Evolutionary conservation across 2,888 invertebrate genomes (phyloP), one percentile per base, ranked within the genome.

Genomic region (Acleris emargana): DNA sequence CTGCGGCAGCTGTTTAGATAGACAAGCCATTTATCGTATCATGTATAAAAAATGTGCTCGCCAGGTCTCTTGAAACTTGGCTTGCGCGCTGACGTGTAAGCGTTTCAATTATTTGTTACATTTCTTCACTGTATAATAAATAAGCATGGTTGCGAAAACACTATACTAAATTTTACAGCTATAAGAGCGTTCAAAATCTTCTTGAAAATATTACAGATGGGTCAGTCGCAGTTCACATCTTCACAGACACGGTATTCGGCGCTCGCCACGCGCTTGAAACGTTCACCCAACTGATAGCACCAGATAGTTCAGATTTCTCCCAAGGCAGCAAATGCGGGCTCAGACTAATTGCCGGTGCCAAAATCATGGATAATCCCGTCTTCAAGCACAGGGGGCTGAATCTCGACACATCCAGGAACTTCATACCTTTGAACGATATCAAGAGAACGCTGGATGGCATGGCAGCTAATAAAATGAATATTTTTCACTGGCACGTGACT

Each of bases 401-500:
- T 62, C 83, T 99, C 51, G 99, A 99, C 81, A 96, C 97, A 0
- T 95, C 97, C 0, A 94, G 99, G 67, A 98, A 99, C 86, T 99
- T 95, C 80, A 92, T 99, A 25, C 95, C 97, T 0, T 84, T 97
- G 69, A 84, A 82, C 16, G 93, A 94, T 53, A 95, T 97, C 20
- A 93, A 94, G 73, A 94, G 93, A 71, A 96, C 96, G 54, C 90
- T 98, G 71, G 96, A 98, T 74, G 98, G 95, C 1, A 97, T 99
- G 96, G 96, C 96, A 1, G 94, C 96, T 18, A 96, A 96, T 57
- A 99, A 99, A 86, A 88, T 99, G 92, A 99, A 99, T 81, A 96
- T 97, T 0, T 94, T 99, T 52, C 99, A 99, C 81, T 99, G 98
- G 98, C 97, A 97, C 80, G 95, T 95, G 0, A 96, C 97, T 0